Base-by-base conservation (phyloP, 2,888 invertebrate genomes). In the Oscheius myriophilus region DNA sequence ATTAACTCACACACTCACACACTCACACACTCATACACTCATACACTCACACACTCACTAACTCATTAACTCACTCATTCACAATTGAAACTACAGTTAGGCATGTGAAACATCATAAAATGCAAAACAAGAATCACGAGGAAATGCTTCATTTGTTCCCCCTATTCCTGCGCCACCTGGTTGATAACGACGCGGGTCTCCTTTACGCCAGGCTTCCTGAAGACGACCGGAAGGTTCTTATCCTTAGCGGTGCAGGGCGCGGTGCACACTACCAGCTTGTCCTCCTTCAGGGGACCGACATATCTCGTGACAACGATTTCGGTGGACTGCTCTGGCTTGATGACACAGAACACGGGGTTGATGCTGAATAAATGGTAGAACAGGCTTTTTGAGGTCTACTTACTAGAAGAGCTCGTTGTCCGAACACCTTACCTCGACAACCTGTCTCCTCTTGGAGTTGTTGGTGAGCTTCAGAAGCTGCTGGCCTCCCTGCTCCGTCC, bases 351-450 rank as follows among this genome's bases (percentile, higher is more conserved):
- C 18, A 49, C 49, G 49, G 49, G 49, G 21, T 49, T 49, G 49
- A 49, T 49, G 18, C 49, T 49, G n/a, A n/a, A n/a, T n/a, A n/a
- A 14, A 43, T 14, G 12, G 12, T 14, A 14, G 11, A 6, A 49
- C 49, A n/a, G n/a, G n/a, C n/a, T n/a, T n/a, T 49, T 18, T 7
- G 49, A 6, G 21, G 11, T 11, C 49, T 6, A 11, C 49, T 49
- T 49, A 49, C 49, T 4, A 3, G 49, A 49, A 49, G n/a, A 49
- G n/a, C 49, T 49, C 11, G 49, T 49, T 49, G 21, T 49, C 49
- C 4, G 49, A 49, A 9, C 49, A 49, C 49, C 11, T 49, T 3
- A 49, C 11, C 49, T 49, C 11, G 18, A 49, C 11, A 9, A 9
- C 49, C 49, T 49, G 49, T 21, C 11, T 49, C 11, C 18, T 7